A percentile compares a stretch with the other conserved stretches of the same genome.
Conservation (phyloP, 2,797 vertebrate genomes). For the Tolypeutes matacus region DNA sequence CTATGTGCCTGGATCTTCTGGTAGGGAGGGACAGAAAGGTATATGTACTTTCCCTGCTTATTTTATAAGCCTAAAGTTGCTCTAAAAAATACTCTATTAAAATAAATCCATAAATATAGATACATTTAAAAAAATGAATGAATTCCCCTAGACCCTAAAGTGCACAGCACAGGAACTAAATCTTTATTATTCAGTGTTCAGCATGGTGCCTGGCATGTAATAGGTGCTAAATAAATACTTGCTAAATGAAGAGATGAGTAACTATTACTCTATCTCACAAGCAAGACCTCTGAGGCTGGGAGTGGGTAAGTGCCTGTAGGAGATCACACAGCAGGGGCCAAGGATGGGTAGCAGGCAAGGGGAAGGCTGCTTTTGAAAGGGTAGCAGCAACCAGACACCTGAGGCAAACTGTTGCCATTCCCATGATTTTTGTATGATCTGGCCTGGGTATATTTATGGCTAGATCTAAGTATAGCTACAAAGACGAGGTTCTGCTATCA, state of each 20-base stretch:
- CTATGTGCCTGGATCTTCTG: not conserved
- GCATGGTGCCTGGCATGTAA: not conserved
- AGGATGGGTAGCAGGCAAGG: not conserved
- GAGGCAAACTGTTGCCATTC: constrained; percentile 30
- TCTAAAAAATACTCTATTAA: too few relatives aligned
- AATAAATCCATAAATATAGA: not conserved
- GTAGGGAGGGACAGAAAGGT: too few relatives aligned
- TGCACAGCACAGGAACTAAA: not conserved
- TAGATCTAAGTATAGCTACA: constrained; percentile 68
- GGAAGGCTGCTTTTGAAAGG: not conserved
- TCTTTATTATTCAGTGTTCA: not conserved
- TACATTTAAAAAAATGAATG: not conserved
- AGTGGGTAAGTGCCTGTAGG: not conserved
- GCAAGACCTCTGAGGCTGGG: not conserved
- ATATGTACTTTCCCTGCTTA: too few relatives aligned
- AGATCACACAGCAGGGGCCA: not conserved
- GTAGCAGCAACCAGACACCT: not conserved
- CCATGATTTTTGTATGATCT: constrained; percentile 59
- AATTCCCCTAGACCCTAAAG: not conserved
- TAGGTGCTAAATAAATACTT: constrained; percentile 38
- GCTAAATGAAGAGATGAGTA: not conserved
- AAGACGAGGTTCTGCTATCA: constrained; percentile 51
- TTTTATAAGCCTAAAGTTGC: too few relatives aligned
- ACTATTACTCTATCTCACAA: not conserved
- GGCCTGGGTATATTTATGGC: constrained; percentile 55